A percentile compares a stretch with the other conserved stretches of the same genome.
Conservation (phyloP, 2,797 vertebrate genomes). For the Nothura maculosa region DNA sequence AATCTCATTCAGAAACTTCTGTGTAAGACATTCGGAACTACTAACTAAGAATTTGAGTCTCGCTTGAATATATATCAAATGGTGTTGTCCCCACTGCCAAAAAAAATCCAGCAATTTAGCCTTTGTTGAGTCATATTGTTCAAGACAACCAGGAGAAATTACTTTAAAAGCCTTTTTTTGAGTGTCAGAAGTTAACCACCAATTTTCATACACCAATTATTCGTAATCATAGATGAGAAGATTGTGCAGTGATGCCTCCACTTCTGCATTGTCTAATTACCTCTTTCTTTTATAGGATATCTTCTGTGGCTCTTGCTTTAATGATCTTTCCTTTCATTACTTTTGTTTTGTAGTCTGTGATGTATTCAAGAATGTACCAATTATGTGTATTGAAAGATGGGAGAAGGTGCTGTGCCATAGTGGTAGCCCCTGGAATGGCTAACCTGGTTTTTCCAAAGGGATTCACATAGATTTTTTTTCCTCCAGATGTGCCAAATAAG, state of each 20-base stretch:
- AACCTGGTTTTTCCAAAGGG: not conserved
- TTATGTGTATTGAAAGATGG: not conserved
- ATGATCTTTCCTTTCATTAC: not conserved
- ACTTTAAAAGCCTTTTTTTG: not conserved
- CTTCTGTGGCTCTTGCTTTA: not conserved
- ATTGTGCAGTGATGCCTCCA: not conserved
- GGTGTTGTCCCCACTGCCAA: not conserved
- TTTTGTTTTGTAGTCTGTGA: not conserved
- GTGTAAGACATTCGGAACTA: not conserved
- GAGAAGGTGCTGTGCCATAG: not conserved
- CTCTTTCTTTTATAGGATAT: not conserved
- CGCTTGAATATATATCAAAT: not conserved
- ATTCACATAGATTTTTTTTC: not conserved
- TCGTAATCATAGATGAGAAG: not conserved
- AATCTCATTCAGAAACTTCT: not conserved
- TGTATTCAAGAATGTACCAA: not conserved
- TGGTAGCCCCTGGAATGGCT: not conserved
- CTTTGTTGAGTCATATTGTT: not conserved
- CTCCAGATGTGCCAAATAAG: fast-evolving
- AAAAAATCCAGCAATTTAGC: not conserved
- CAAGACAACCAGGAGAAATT: not conserved
- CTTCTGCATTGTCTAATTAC: not conserved
- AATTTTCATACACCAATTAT: not conserved
- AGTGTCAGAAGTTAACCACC: not conserved
- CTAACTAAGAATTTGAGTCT: not conserved